phyloP scores from a whole-genome alignment of 2,113 vertebrate species.

The Sebastes schlegelii region DNA sequence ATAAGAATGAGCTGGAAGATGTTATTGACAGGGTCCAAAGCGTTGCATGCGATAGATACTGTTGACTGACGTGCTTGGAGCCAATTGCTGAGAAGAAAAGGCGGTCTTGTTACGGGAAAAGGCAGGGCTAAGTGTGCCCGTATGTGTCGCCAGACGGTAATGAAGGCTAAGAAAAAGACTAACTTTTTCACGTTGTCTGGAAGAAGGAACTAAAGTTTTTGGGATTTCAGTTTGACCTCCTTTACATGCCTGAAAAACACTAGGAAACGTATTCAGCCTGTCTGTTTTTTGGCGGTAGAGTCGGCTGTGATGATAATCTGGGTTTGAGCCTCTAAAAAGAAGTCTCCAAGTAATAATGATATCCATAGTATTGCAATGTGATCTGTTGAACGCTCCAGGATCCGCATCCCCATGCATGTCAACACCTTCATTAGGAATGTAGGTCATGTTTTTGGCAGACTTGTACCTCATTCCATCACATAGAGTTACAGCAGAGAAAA shows the following conservation, averaged over 20 bases:
- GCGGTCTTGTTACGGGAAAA: conserved; percentile 85
- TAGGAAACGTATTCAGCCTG: not conserved
- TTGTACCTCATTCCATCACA: conserved; percentile 71
- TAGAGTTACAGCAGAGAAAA: conserved; percentile 38
- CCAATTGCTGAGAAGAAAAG: conserved; percentile 72
- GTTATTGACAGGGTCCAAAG: conserved; percentile 70
- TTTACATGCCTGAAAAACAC: not conserved
- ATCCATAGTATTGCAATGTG: conserved; percentile 72
- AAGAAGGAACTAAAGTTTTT: conserved; percentile 47
- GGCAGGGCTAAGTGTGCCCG: conserved; percentile 69
- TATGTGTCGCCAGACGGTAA: conserved; percentile 66
- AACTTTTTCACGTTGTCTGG: conserved; percentile 64
- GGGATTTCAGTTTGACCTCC: not conserved
- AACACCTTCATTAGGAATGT: conserved; percentile 79
- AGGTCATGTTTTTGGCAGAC: conserved; percentile 76
- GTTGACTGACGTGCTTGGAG: conserved; percentile 61
- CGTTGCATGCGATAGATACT: conserved; percentile 30
- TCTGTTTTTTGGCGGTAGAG: conserved; percentile 20
- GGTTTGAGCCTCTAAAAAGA: conserved; percentile 33
- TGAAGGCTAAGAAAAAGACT: conserved; percentile 68
- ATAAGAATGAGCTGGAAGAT: conserved; percentile 47
- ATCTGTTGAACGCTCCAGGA: conserved; percentile 61
- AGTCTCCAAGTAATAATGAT: conserved; percentile 62
- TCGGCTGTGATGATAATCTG: conserved; percentile 16
- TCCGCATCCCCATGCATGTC: conserved; percentile 72